Percentiles rank a stretch among this genome's conserved stretches.
phyloP scores from a whole-genome alignment of 2,797 vertebrate genomes.

The Steatocranus sp. region DNA sequence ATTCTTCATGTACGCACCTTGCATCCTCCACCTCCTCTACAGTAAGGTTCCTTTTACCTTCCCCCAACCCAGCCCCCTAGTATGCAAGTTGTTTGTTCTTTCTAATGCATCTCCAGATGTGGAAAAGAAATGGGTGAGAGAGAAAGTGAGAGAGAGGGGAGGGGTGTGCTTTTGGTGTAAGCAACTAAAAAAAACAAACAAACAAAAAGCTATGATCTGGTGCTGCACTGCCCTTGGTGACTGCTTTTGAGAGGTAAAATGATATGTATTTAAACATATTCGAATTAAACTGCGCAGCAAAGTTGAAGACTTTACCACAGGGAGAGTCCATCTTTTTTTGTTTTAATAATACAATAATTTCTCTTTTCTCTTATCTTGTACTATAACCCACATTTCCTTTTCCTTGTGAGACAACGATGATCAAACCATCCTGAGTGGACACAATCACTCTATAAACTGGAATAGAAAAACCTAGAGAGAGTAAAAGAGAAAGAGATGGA shows the following conservation, averaged over 20 bases:
- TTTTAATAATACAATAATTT: not conserved
- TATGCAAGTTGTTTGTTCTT: conserved; percentile 51
- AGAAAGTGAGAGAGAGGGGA: not conserved
- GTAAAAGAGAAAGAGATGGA: conserved; percentile 44
- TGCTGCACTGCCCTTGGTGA: conserved; percentile 54
- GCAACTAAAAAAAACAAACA: conserved; percentile 15
- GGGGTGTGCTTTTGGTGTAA: conserved; percentile 19
- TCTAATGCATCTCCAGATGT: conserved; percentile 50
- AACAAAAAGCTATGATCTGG: conserved; percentile 13
- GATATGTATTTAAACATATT: conserved; percentile 56
- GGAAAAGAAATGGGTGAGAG: not conserved
- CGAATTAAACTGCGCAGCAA: conserved; percentile 42
- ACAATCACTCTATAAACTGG: conserved; percentile 55
- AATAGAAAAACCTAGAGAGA: conserved; percentile 56
- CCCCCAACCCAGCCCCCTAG: not conserved
- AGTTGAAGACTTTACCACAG: conserved; percentile 38
- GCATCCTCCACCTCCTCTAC: conserved; percentile 8
- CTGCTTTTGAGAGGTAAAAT: conserved; percentile 64
- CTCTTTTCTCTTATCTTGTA: conserved; percentile 43
- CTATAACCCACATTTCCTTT: conserved; percentile 37
- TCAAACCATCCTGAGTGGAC: conserved; percentile 70
- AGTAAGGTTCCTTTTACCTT: conserved; percentile 17
- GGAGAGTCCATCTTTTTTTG: conserved; percentile 52
- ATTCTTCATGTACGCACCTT: conserved; percentile 18
- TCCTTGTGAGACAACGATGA: conserved; percentile 56